A percentile compares a stretch with the other conserved stretches of the same genome.
Evolutionary conservation across 2,113 vertebrate genomes (phyloP).

Genomic region (Lophochroa leadbeateri): DNA sequence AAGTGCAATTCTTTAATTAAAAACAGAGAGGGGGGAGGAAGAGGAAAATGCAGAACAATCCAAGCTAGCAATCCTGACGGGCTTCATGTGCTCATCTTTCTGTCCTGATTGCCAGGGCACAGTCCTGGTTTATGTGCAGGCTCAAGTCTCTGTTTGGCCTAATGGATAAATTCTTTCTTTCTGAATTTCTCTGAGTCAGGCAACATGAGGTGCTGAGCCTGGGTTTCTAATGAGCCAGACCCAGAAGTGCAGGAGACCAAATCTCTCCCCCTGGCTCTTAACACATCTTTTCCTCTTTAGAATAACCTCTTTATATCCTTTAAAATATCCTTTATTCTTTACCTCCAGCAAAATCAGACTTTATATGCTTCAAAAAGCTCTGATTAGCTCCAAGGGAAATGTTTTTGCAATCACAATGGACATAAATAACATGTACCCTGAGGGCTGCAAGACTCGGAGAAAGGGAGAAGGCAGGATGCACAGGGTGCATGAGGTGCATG

Average conservation of each 20-base stretch:
- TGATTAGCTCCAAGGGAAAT: not conserved
- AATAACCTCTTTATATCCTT: not conserved
- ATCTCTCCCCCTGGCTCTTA: not conserved
- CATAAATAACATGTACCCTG: not conserved
- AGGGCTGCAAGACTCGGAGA: not conserved
- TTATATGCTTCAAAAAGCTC: not conserved
- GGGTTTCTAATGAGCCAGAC: not conserved
- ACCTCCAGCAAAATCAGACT: not conserved
- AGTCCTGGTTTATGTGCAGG: not conserved
- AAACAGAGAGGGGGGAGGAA: not conserved
- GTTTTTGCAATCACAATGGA: not conserved
- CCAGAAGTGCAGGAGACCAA: not conserved
- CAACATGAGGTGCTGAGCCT: not conserved
- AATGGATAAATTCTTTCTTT: not conserved
- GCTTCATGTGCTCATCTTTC: not conserved
- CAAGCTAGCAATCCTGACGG: not conserved
- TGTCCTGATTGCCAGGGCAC: not conserved
- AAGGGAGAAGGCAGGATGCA: not conserved
- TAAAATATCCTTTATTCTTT: not conserved
- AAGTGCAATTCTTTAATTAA: not conserved
- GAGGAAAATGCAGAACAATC: not conserved
- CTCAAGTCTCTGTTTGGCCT: not conserved
- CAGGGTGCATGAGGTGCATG: rapidly evolving
- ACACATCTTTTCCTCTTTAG: not conserved
- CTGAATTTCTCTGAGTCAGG: not conserved